Base-by-base conservation (phyloP, 2,888 invertebrate genomes). In the Argyresthia albistria region DNA sequence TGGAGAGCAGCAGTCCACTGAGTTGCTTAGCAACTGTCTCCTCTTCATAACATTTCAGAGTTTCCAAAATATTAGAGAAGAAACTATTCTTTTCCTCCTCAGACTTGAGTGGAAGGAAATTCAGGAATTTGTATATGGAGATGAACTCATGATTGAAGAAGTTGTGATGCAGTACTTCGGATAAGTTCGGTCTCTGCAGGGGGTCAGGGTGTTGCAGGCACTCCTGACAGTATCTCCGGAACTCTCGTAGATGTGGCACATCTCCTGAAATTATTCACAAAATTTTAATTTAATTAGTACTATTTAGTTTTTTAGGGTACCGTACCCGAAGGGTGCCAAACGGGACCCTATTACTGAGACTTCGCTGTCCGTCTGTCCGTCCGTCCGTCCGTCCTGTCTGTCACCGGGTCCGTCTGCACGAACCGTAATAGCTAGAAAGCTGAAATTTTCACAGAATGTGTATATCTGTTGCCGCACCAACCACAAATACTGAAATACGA, bases 61-160 rank as follows among this genome's bases (percentile, higher is more conserved):
- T 91, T 52, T 90, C 88, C 51, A 92, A 86, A 61, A 96, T 88
- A 59, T 87, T 89, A 42, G 91, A 89, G 70, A 97, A 97, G 74
- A 97, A 97, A 53, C 90, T 81, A 58, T 90, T 89, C 69, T 93
- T 96, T 61, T 96, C 95, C 51, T 88, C 84, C 60, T 93, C 92
- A 54, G 88, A 88, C 73, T 97, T 96, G 42, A 97, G 70, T 0
- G 97, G 94, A 52, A 97, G 80, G 69, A 95, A 94, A 61, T 91
- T 91, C 0, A 97, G 83, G 78, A 96, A 97, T 58, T 93, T 92
- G 70, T 95, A 92, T 60, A 97, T 93, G 16, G 90, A 86, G 56
- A 97, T 92, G 70, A 97, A 96, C 65, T 95, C 94, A 68, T 96
- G 95, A 63, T 93, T 94, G 68, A 94, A 96, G 76, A 95, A 94